Conservation (phyloP, 1,140 invertebrate species). For the Eumeta japonica region DNA sequence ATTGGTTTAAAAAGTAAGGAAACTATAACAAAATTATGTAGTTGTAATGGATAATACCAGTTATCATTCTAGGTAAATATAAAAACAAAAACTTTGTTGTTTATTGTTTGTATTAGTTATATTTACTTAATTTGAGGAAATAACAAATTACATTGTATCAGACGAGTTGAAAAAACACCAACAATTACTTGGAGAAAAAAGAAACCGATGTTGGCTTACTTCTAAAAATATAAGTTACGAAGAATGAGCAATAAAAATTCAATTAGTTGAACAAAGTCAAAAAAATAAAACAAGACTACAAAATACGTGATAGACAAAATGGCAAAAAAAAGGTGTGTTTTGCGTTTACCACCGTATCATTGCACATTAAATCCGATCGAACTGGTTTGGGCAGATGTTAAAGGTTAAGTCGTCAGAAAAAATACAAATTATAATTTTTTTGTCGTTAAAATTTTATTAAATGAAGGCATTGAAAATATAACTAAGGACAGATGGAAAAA, state of each 20-base stretch:
- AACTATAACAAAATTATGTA: slow-evolving; percentile 5
- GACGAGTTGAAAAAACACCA: slow-evolving; percentile 2
- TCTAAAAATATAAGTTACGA: slow-evolving; percentile 5
- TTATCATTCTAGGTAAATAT: slow-evolving; percentile 8
- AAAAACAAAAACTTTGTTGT: no score
- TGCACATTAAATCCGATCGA: slow-evolving; percentile 38
- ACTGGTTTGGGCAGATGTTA: slow-evolving; percentile 24
- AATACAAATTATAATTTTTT: slow-evolving; percentile 8
- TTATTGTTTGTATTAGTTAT: no score
- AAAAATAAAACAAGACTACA: slow-evolving; percentile 7
- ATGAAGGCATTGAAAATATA: no score
- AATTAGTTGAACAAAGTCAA: slow-evolving; percentile 7
- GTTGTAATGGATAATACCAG: slow-evolving; percentile 10
- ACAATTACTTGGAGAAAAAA: slow-evolving; percentile 1
- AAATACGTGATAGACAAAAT: slow-evolving; percentile 8
- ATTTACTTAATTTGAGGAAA: no score
- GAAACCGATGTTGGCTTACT: slow-evolving; percentile 5
- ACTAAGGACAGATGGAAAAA: no score
- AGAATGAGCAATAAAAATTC: background rate
- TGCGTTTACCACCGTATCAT: slow-evolving; percentile 33
- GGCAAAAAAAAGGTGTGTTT: slow-evolving; percentile 9
- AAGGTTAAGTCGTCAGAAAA: slow-evolving; percentile 19
- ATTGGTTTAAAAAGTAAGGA: slow-evolving; percentile 5
- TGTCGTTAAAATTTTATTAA: slow-evolving; percentile 7
- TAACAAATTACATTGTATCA: no score